phyloP scores from a whole-genome alignment of 2,797 vertebrate genomes.

The Aulostomus chinensis region DNA sequence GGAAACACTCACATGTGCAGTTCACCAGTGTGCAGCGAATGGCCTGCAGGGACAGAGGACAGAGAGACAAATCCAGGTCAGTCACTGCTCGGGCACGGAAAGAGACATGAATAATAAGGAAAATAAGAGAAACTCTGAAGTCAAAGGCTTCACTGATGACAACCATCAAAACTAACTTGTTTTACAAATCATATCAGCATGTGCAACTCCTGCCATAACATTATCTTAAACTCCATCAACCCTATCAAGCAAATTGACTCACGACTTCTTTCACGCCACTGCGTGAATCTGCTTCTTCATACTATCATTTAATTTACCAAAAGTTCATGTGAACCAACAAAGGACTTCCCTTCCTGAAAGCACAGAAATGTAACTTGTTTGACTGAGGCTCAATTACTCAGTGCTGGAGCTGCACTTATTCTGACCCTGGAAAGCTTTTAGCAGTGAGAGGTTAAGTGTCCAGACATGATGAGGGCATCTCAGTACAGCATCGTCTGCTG shows the following conservation, averaged over 20 bases:
- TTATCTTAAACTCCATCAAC: too few relatives aligned
- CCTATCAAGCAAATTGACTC: conserved; percentile 7
- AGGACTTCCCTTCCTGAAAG: conserved; percentile 56
- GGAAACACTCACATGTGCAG: conserved; percentile 99
- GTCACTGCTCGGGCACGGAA: conserved; percentile 12
- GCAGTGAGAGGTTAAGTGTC: conserved; percentile 75
- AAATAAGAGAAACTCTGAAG: too few relatives aligned
- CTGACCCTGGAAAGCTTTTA: conserved; percentile 79
- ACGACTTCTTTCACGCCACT: not conserved
- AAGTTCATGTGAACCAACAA: conserved; percentile 48
- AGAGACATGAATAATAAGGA: too few relatives aligned
- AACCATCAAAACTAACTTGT: too few relatives aligned
- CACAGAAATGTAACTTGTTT: conserved; percentile 65
- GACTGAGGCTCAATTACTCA: conserved; percentile 72
- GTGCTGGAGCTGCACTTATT: conserved; percentile 62
- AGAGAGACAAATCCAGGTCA: conserved; percentile 22
- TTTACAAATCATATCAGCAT: not conserved
- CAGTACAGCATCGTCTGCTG: conserved; percentile 46
- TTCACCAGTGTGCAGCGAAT: conserved; percentile 99
- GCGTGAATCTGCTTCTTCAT: conserved; percentile 14
- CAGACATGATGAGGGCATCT: conserved; percentile 65
- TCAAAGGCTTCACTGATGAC: too few relatives aligned
- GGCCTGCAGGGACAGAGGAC: conserved; percentile 78
- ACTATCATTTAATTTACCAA: conserved; percentile 24
- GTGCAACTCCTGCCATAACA: conserved; percentile 2